phyloP scores from a whole-genome alignment of 2,888 invertebrate genomes.

The Exephanes ischioxanthus region DNA sequence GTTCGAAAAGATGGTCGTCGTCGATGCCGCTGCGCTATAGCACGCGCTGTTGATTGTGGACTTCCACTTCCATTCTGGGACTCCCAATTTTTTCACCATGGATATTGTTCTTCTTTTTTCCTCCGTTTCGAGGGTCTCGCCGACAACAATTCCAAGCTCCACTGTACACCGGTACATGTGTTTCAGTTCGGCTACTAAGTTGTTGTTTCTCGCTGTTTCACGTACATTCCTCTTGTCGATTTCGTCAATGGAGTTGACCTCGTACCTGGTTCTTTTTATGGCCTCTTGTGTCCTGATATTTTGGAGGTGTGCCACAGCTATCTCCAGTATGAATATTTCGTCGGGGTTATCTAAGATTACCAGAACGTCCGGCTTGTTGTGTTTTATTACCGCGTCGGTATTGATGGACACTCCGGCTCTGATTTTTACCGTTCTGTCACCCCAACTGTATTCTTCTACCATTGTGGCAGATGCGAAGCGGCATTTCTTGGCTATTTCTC shows the following conservation, averaged over 20 bases:
- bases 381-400: not conserved
- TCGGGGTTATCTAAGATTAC: conserved; percentile 18
- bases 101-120: too few species aligned
- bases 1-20: not conserved
- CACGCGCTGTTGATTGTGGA: not conserved
- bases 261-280: conserved; percentile 44
- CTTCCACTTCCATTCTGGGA: not conserved
- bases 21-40: not conserved
- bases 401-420: conserved; percentile 25
- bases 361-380: conserved; percentile 52
- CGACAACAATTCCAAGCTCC: conserved; percentile 17
- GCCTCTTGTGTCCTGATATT: conserved; percentile 53
- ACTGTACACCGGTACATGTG: conserved; percentile 25
- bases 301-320: conserved; percentile 51
- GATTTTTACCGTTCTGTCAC: not conserved
- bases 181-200: conserved; percentile 19
- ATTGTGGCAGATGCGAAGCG: too few species aligned
- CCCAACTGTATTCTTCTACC: not conserved
- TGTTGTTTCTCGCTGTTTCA: not conserved
- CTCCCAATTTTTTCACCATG: not conserved
- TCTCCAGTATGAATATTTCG: conserved; percentile 15
- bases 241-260: conserved; percentile 4
- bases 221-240: not conserved
- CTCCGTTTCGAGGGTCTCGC: not conserved
- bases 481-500: too few species aligned